Base-by-base conservation (phyloP, 1,140 invertebrate genomes). In the Ericerus pela region DNA sequence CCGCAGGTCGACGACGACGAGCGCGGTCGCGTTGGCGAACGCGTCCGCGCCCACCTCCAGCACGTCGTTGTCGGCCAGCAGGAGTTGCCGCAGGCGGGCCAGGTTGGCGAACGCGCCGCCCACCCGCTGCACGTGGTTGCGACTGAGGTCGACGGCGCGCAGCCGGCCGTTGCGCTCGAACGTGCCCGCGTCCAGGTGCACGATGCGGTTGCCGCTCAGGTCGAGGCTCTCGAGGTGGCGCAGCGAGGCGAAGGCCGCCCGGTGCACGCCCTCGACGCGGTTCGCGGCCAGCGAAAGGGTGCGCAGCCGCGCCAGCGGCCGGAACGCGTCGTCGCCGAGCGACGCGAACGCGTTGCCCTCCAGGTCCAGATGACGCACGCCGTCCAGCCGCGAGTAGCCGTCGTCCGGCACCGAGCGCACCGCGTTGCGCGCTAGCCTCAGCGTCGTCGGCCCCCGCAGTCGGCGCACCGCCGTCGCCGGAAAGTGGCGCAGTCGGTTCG, bases 51-150 rank as follows among this genome's bases (percentile, higher is more conserved):
- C 79, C 59, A 94, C 76, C 68, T 89, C 85, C 1, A 90, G 68
- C 47, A 94, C 85, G 67, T 92, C 92, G 65, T 94, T 94, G 67
- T 91, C 85, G 1, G 85, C 83, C n/a, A 93, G 70, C 66, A 90
- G 89, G 20, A 93, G 71, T 66, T 82, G 80, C 31, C 80, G 75
- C 2, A 94, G 69, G 56, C 88, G 79, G 0, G 79, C 79, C 47
- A 93, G 68, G 63, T 81, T 79, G 14, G 81, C 76, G 66, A 94
- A 93, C 1, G 90, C 76, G 0, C 85, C 85, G 28, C 77, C 76
- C 1, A 92, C 82, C 56, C 82, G 79, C 66, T 92, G 88, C 14
- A 93, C 75, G 64, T 93, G 88, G 71, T 93, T 93, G 65, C 88
- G 81, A 64, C 85, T 88, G 29, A 93, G 68, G 67, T 93, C 88